Evolutionary conservation across 1,140 invertebrate genomes (phyloP), one percentile per base, ranked within the genome.

Genomic region (Chelonus insularis): DNA sequence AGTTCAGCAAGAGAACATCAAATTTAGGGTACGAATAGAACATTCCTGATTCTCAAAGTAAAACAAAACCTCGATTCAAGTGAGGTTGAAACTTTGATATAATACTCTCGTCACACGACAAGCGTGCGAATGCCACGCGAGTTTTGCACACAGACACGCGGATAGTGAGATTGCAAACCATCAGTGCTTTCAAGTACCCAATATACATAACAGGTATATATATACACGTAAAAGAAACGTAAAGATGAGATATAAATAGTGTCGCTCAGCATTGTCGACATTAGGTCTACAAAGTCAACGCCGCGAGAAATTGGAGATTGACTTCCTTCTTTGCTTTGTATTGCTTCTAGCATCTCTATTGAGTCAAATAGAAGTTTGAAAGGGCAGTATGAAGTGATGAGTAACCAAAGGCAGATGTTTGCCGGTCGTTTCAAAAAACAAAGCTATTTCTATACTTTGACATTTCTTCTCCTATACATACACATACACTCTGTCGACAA

Each of bases 51-150:
- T 16, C 32, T 20, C n/a, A 29, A 37, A 23, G 5, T 37, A 5
- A 37, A 37, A 39, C 7, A 9, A 20, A 18, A 37, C 14, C 18
- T 21, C 51, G 36, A 39, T 36, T 9, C 9, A 9, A 12, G 2
- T 16, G n/a, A 11, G 32, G 9, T 29, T 6, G 12, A 18, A 20
- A 18, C 18, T 6, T 39, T 36, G 11, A 39, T 55, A 16, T 43
- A 29, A 23, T 29, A 9, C 21, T 55, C 20, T 39, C 34, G 51
- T 55, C 51, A 55, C 51, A 55, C 51, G 51, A 55, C 11, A 48
- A 14, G 29, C 41, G 41, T 11, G 41, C 41, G 41, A 45, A 14
- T 45, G 41, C 41, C 41, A 45, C 41, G 41, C 41, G 41, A 45
- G 41, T 45, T 48, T 48, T 12, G 9, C 20, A 29, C 1, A 50